Conservation (phyloP, 2,888 invertebrate genomes). For the Anodontia alba region DNA sequence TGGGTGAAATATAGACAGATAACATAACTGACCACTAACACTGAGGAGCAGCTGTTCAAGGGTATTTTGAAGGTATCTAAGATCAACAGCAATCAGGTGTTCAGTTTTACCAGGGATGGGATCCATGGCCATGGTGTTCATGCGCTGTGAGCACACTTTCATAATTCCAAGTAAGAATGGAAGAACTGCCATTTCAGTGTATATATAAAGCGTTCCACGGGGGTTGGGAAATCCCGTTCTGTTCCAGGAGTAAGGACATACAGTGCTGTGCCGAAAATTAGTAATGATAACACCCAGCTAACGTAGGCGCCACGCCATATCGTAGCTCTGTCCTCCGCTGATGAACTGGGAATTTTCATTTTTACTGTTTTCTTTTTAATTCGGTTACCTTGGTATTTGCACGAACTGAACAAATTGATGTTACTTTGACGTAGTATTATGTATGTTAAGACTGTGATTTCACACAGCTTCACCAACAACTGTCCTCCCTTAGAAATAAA, state of each 20-base stretch:
- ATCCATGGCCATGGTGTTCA: constrained; percentile 54
- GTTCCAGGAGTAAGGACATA: constrained; percentile 23
- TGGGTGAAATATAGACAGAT: constrained; percentile 43
- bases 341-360: too few species aligned
- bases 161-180: constrained; percentile 46
- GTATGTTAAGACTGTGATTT: too few species aligned
- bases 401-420: too few species aligned
- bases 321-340: neutral
- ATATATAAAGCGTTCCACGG: constrained; percentile 53
- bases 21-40: constrained; percentile 57
- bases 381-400: too few species aligned
- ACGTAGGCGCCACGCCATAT: neutral
- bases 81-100: constrained; percentile 43
- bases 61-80: constrained; percentile 56
- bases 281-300: neutral
- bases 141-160: constrained; percentile 36
- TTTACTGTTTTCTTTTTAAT: too few species aligned
- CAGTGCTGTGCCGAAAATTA: constrained; percentile 17
- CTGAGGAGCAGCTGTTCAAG: constrained; percentile 61
- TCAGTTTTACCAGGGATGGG: constrained; percentile 57
- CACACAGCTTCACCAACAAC: too few species aligned
- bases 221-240: neutral
- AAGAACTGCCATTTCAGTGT: constrained; percentile 60
- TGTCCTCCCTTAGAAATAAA: too few species aligned
- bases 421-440: too few species aligned